These are phyloP conservation scores for Cantharis rufa DNA, from an alignment of 2,888 invertebrate genomes.

Conservation along the genomic window DNA sequence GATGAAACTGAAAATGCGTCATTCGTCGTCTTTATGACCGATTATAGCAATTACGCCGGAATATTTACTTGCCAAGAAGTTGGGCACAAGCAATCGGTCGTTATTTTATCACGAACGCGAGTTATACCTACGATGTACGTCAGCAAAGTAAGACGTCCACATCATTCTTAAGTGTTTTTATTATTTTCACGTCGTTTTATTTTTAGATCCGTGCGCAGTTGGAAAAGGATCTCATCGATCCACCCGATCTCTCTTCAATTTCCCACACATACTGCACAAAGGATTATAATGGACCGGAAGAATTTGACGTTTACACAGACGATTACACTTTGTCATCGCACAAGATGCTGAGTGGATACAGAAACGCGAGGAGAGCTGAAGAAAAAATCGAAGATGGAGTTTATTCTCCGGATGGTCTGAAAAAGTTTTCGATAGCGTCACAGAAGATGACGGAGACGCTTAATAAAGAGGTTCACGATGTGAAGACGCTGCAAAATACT, in stretches of 20 bases:
- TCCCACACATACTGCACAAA: slow-evolving; percentile 75
- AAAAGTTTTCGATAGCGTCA: slow-evolving; percentile 64
- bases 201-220: slow-evolving; percentile 67
- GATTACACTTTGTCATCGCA: slow-evolving; percentile 76
- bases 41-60: slow-evolving; percentile 75
- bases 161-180: background rate
- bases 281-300: slow-evolving; percentile 60
- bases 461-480: background rate
- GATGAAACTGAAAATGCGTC: slow-evolving; percentile 76
- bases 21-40: slow-evolving; percentile 75
- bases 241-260: slow-evolving; percentile 75
- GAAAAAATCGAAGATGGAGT: slow-evolving; percentile 69
- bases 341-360: slow-evolving; percentile 67
- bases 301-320: slow-evolving; percentile 72
- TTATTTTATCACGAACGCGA: slow-evolving; percentile 76
- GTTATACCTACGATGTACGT: slow-evolving; percentile 70
- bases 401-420: slow-evolving; percentile 65
- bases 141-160: slow-evolving; percentile 65
- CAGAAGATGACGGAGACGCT: background rate
- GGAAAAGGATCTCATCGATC: slow-evolving; percentile 69
- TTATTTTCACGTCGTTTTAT: background rate
- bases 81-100: slow-evolving; percentile 76
- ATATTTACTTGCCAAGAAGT: slow-evolving; percentile 82
- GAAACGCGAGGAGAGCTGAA: slow-evolving; percentile 69
- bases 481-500: background rate